Evolutionary conservation across 2,797 vertebrate species (phyloP).

Genomic region (Clarias laeviceps): DNA sequence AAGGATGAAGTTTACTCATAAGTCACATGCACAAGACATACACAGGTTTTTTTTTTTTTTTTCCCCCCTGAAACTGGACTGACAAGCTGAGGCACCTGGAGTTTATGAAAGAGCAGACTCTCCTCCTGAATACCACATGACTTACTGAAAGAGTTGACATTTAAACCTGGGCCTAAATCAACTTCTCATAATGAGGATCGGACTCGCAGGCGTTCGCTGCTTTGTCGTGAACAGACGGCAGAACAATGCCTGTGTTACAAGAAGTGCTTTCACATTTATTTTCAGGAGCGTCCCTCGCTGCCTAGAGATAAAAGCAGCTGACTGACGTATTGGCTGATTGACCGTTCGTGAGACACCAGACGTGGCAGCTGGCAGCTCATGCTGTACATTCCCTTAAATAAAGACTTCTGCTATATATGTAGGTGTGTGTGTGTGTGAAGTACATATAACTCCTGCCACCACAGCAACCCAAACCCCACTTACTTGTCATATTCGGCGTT

Average conservation of each 20-base stretch:
- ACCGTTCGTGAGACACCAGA: not conserved
- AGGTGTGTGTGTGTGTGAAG: too few species aligned
- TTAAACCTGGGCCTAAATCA: not conserved
- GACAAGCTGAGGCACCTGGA: not conserved
- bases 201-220: not conserved
- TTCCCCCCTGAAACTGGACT: not conserved
- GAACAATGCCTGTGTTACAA: not conserved
- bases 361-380: not conserved
- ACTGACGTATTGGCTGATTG: too few species aligned
- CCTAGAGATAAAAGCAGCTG: not conserved
- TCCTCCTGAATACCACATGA: not conserved
- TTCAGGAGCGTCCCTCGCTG: not conserved
- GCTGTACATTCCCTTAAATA: not conserved
- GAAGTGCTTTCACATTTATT: not conserved
- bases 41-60: too few species aligned
- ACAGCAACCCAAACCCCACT: slow-evolving; percentile 67
- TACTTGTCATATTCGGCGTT: slow-evolving; percentile 96
- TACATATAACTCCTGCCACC: not conserved
- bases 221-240: not conserved
- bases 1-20: not conserved
- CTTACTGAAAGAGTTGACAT: not conserved
- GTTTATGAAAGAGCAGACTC: not conserved
- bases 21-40: not conserved
- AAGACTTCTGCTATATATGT: not conserved
- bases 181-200: not conserved